Conservation (phyloP, 2,888 invertebrate genomes). For the Artemia sp. region DNA sequence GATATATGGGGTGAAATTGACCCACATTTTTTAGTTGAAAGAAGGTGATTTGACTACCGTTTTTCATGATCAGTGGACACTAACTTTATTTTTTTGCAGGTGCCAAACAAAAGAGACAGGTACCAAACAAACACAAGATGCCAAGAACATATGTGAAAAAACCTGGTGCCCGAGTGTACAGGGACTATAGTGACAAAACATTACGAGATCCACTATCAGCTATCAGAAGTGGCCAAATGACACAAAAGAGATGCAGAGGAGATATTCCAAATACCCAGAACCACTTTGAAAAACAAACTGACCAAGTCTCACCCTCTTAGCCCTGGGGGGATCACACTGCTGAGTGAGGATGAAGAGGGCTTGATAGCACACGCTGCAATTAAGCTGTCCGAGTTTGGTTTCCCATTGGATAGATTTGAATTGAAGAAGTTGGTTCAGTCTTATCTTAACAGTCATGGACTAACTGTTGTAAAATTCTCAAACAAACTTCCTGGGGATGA, state of each 20-base stretch:
- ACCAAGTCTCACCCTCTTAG: conserved; percentile 13
- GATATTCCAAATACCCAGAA: conserved; percentile 13
- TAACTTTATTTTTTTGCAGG: conserved; percentile 8
- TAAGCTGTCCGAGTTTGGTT: conserved; percentile 27
- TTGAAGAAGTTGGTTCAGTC: conserved; percentile 24
- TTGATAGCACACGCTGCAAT: conserved; percentile 25
- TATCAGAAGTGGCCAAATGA: neutral
- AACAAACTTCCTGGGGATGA: conserved; percentile 28
- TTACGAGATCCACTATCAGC: conserved; percentile 3
- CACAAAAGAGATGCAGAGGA: conserved; percentile 5
- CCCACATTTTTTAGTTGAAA: neutral
- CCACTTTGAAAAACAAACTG: conserved; percentile 18
- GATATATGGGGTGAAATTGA: neutral
- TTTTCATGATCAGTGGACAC: neutral
- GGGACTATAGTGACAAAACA: neutral
- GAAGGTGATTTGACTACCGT: neutral
- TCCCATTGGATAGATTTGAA: conserved; percentile 26
- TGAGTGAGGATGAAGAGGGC: conserved; percentile 26
- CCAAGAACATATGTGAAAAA: neutral
- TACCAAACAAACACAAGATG: neutral
- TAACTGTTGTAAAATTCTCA: conserved; percentile 25
- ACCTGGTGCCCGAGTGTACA: conserved; percentile 1
- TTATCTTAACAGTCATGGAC: conserved; percentile 24
- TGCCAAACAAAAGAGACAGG: neutral
- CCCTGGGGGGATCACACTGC: conserved; percentile 22